These are phyloP conservation scores for Clistopyga incitator DNA, from an alignment of 2,888 invertebrate genomes.

Conservation along the genomic window DNA sequence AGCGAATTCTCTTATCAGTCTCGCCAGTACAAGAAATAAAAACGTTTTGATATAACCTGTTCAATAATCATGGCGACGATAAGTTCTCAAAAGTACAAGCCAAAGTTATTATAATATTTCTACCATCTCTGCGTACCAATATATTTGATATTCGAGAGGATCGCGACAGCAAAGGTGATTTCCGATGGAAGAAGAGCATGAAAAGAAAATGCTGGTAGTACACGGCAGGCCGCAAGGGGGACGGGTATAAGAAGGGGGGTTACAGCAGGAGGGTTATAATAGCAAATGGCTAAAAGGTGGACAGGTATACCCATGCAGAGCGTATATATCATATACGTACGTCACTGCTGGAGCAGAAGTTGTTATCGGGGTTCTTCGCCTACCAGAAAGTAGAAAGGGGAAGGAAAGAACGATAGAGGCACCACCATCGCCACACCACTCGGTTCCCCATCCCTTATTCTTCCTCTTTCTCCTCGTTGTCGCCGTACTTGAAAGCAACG, in stretches of 20 bases:
- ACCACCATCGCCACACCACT: slow-evolving; percentile 14
- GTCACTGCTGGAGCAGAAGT: slow-evolving; percentile 37
- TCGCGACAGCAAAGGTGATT: slow-evolving; percentile 52
- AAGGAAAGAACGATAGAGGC: slow-evolving; percentile 55
- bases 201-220: slow-evolving; percentile 38
- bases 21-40: not conserved
- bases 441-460: slow-evolving; percentile 15
- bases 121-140: slow-evolving; percentile 5
- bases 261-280: too few relatives aligned
- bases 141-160: slow-evolving; percentile 55
- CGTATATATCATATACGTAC: slow-evolving; percentile 18
- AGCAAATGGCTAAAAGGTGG: slow-evolving; percentile 56
- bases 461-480: slow-evolving; percentile 44
- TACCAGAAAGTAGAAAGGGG: slow-evolving; percentile 59
- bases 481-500: slow-evolving; percentile 62
- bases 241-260: not conserved
- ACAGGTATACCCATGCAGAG: slow-evolving; percentile 56
- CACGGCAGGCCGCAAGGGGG: slow-evolving; percentile 21
- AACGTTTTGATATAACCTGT: too few relatives aligned
- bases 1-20: not conserved
- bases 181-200: slow-evolving; percentile 38
- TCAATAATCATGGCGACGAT: not conserved
- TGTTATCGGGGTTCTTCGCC: slow-evolving; percentile 65
- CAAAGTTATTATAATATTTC: slow-evolving; percentile 9
- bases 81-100: not conserved